Percentiles rank a stretch among this genome's conserved stretches.
Evolutionary conservation across 2,113 vertebrate genomes (phyloP).

Genomic region (Gila orcuttii): DNA sequence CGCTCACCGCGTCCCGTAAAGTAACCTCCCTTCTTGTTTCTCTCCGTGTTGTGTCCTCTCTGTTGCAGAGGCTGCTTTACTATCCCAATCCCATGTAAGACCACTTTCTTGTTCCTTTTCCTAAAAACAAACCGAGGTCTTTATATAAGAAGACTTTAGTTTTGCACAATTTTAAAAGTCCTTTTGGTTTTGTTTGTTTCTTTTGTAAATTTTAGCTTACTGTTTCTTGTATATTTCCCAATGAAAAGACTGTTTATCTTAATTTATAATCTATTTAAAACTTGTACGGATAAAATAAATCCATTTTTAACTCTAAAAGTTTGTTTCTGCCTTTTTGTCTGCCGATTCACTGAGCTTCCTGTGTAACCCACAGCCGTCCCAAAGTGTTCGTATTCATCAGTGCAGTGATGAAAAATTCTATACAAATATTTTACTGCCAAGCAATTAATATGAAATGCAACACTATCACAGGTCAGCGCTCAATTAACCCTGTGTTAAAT

Average conservation of each 20-base stretch:
- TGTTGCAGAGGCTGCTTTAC: constrained; percentile 87
- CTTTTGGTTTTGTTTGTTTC: constrained; percentile 6
- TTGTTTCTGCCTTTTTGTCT: constrained; percentile 84
- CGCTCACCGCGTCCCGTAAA: background rate
- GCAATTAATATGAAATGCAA: background rate
- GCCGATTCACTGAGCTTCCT: constrained; percentile 5
- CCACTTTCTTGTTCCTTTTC: constrained; percentile 77
- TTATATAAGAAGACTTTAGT: constrained; percentile 46
- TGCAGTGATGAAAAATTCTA: background rate
- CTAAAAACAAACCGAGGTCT: constrained; percentile 60
- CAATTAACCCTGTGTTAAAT: background rate
- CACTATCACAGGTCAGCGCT: background rate
- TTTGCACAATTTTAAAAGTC: constrained; percentile 59
- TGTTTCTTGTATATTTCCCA: constrained; percentile 82
- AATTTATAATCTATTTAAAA: constrained; percentile 84
- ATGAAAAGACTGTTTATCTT: constrained; percentile 76
- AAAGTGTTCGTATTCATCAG: background rate
- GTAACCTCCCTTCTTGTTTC: constrained; percentile 48
- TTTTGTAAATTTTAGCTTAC: constrained; percentile 62
- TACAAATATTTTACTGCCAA: background rate
- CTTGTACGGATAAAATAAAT: constrained; percentile 92
- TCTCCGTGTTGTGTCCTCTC: constrained; percentile 77
- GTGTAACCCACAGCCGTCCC: constrained; percentile 1
- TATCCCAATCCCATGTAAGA: constrained; percentile 77
- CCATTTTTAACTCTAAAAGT: constrained; percentile 76